A percentile compares a stretch with the other conserved stretches of the same genome.
Evolutionary conservation across 2,888 invertebrate genomes (phyloP).

Genomic region (Cheilosia soror): DNA sequence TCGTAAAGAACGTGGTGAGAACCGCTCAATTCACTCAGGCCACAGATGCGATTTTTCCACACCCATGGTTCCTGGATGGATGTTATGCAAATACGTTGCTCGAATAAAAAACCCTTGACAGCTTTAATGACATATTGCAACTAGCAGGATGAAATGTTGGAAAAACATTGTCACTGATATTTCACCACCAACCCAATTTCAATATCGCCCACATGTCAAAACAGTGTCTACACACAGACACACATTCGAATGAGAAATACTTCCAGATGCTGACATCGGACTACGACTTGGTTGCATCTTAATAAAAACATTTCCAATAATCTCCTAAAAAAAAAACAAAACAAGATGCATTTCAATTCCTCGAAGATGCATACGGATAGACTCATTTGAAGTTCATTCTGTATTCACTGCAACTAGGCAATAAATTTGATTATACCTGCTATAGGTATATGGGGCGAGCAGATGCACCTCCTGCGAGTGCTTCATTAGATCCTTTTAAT

Average conservation of each 20-base stretch:
- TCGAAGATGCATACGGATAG: neutral
- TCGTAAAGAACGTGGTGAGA: too few species aligned
- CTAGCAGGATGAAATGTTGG: too few species aligned
- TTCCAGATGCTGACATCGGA: neutral
- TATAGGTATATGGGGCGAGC: neutral
- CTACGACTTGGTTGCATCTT: neutral
- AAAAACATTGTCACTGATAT: neutral
- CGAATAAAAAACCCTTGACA: too few species aligned
- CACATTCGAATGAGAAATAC: neutral
- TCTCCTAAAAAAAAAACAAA: neutral
- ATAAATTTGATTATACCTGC: conserved; percentile 34
- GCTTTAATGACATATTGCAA: too few species aligned
- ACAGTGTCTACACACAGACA: neutral
- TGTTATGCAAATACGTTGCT: too few species aligned
- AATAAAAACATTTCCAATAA: neutral
- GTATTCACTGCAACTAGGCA: conserved; percentile 5
- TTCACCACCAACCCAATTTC: neutral
- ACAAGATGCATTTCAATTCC: conserved; percentile 14
- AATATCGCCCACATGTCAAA: neutral
- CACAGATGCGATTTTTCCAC: too few species aligned
- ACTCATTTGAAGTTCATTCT: conserved; percentile 15
- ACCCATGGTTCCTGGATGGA: too few species aligned
- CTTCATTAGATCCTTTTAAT: conserved; percentile 45
- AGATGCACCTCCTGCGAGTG: neutral
- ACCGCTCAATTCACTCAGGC: too few species aligned